Evolutionary conservation across 2,113 vertebrate genomes (phyloP), one percentile per base, ranked within the genome.

Genomic region (Mesembrinibis cayennensis): DNA sequence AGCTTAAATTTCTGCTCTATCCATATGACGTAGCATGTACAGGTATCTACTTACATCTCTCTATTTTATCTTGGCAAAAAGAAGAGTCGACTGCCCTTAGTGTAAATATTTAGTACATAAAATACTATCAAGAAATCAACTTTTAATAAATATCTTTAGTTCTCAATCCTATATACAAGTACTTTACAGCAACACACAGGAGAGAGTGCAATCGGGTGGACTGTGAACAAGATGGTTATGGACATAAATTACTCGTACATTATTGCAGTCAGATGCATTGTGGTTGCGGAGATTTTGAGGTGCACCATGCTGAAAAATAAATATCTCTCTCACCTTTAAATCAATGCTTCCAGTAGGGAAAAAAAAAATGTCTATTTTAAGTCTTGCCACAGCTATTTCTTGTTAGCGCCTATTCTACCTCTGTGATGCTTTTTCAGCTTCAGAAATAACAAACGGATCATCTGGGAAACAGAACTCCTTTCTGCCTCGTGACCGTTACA

Each of bases 131-230:
- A 94, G 97, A 97, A 97, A 94, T 98, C 97, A 95, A 97, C 91
- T 97, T 98, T 99, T 97, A 99, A 99, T 99, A 99, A 99, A 99
- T 99, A 99, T 97, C 97, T 98, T 98, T 95, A 97, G 97, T 98
- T 99, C 98, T 99, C 97, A 95, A 98, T 98, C 98, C 98, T 99
- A 99, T 99, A 97, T 99, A 99, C 99, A 99, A 98, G 97, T 98
- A 98, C 97, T 99, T 97, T 98, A 99, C 98, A 99, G 97, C 87
- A 95, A 97, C 95, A 98, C 97, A 98, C 98, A 92, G 95, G 97
- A 97, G 97, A 97, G 97, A 97, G 98, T 81, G 97, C 96, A 97
- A 97, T 92, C 58, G 96, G 97, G 93, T 95, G 97, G 91, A 90
- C 91, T 95, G 93, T 96, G 96, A 93, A 93, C 89, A 59, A 95